A percentile compares a stretch with the other conserved stretches of the same genome.
phyloP scores from a whole-genome alignment of 2,797 vertebrate genomes.

The Pipistrellus kuhlii region DNA sequence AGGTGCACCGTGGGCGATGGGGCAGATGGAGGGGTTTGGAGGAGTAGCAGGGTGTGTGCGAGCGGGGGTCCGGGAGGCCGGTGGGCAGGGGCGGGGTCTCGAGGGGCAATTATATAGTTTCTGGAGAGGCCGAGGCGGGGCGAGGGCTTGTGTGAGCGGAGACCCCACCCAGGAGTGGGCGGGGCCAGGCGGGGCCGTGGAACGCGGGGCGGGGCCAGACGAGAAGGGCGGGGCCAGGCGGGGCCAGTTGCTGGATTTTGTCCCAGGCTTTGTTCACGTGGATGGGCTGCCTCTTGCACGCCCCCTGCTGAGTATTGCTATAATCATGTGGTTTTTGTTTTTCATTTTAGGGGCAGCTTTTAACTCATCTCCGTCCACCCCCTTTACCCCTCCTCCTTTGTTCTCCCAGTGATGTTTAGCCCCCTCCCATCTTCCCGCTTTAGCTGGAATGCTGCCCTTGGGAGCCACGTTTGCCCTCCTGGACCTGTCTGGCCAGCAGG shows the following conservation, averaged over 20 bases:
- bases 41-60: not conserved
- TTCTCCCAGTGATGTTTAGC: not conserved
- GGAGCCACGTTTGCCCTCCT: not conserved
- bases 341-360: not conserved
- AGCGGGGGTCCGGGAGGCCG: no score
- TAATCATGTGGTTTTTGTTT: no score
- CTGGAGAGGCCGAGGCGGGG: no score
- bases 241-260: not conserved
- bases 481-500: not conserved
- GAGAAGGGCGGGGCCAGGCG: not conserved
- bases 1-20: conserved; percentile 85
- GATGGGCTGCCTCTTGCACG: no score
- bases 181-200: not conserved
- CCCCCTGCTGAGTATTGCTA: no score
- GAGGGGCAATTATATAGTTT: not conserved
- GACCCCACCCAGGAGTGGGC: fast-evolving
- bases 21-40: not conserved
- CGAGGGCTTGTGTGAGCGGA: fast-evolving
- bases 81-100: not conserved
- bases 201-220: not conserved
- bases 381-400: not conserved
- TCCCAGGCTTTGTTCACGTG: no score
- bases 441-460: not conserved
- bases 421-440: not conserved
- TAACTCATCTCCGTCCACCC: not conserved